phyloP scores from a whole-genome alignment of 2,888 invertebrate species.

The Polietes domitor region DNA sequence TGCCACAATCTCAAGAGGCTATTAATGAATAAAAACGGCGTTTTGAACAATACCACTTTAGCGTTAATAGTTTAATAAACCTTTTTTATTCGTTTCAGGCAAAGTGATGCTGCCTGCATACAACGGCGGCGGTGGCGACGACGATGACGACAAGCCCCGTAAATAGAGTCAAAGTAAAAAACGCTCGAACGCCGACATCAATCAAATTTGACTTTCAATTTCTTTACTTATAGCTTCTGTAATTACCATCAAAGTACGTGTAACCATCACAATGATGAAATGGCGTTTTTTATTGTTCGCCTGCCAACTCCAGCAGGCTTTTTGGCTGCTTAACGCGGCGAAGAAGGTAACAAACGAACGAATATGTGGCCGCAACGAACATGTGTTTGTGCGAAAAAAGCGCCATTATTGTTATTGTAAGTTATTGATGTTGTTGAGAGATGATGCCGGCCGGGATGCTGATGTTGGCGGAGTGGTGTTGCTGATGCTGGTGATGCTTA shows the following conservation, averaged over 20 bases:
- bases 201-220: slow-evolving; percentile 68
- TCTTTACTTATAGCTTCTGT: slow-evolving; percentile 66
- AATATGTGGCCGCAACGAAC: background rate
- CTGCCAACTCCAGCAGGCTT: background rate
- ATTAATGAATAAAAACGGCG: slow-evolving; percentile 33
- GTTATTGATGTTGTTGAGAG: slow-evolving; percentile 35
- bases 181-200: slow-evolving; percentile 64
- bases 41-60: slow-evolving; percentile 31
- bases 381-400: slow-evolving; percentile 26
- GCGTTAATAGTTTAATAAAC: slow-evolving; percentile 51
- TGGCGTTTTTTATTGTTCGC: slow-evolving; percentile 44
- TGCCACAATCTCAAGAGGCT: slow-evolving; percentile 8
- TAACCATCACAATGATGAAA: slow-evolving; percentile 59
- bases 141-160: background rate
- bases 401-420: slow-evolving; percentile 59
- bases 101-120: slow-evolving; percentile 14
- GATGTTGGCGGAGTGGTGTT: slow-evolving; percentile 22
- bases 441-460: slow-evolving; percentile 7
- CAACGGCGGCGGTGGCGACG: background rate
- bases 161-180: slow-evolving; percentile 31
- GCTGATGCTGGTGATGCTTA: slow-evolving; percentile 15
- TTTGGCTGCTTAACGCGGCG: slow-evolving; percentile 41
- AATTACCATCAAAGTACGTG: slow-evolving; percentile 62
- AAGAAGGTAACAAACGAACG: background rate
- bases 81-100: slow-evolving; percentile 11